Evolutionary conservation across 2,797 vertebrate genomes (phyloP).

Genomic region (Anabas testudineus): DNA sequence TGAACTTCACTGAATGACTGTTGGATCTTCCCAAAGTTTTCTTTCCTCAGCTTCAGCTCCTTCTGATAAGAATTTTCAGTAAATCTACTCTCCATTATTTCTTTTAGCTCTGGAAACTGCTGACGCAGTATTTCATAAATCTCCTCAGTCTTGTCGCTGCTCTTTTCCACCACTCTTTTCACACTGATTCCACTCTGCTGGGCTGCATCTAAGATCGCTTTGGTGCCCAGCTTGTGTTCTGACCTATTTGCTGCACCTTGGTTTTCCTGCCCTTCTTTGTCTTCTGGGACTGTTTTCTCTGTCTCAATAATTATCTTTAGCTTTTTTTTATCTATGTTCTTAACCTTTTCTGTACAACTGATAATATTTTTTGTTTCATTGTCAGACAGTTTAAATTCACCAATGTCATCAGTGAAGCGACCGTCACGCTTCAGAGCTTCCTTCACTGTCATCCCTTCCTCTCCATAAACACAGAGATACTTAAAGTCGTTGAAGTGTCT

Average conservation of each 20-base stretch:
- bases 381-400: accelerated
- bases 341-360: accelerated
- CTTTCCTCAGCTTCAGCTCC: background rate
- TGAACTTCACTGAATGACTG: constrained; percentile 41
- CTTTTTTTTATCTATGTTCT: accelerated
- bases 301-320: constrained; percentile 2
- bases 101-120: background rate
- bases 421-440: constrained; percentile 39
- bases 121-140: accelerated
- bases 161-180: background rate
- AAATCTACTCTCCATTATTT: constrained; percentile 28
- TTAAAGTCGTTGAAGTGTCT: no score
- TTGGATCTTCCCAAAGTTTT: constrained; percentile 43
- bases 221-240: accelerated
- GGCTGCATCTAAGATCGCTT: accelerated
- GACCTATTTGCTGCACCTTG: accelerated
- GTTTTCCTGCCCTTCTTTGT: background rate
- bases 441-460: constrained; percentile 30
- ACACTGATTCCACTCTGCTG: background rate
- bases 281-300: no score
- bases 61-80: accelerated
- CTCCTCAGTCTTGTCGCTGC: accelerated
- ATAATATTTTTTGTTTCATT: accelerated
- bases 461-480: constrained; percentile 41
- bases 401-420: constrained; percentile 28